Percentiles rank a stretch among this genome's conserved stretches.
These are phyloP conservation scores for Thera obeliscata DNA, from an alignment of 2,888 invertebrate genomes.

Conservation along the genomic window DNA sequence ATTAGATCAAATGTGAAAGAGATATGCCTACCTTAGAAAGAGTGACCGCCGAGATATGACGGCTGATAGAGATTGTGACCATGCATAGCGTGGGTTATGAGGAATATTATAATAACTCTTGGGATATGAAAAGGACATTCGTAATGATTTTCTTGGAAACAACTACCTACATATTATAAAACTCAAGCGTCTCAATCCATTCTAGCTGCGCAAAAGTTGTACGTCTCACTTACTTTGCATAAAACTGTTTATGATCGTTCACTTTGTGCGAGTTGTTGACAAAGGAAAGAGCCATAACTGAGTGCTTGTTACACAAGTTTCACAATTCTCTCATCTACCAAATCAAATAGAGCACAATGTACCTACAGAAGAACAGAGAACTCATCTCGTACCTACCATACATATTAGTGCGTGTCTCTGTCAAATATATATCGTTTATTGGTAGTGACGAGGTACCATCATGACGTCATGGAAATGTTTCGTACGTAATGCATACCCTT, in stretches of 20 bases:
- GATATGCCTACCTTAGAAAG: too few species aligned
- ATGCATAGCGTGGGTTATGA: too few species aligned
- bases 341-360: slow-evolving; percentile 19
- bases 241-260: slow-evolving; percentile 10
- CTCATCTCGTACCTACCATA: slow-evolving; percentile 6
- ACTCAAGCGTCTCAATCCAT: not conserved
- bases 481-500: too few species aligned
- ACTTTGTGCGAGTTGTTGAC: slow-evolving; percentile 25
- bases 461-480: not conserved
- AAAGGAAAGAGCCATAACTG: slow-evolving; percentile 17
- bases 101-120: too few species aligned
- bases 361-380: slow-evolving; percentile 17
- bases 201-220: slow-evolving; percentile 4
- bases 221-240: slow-evolving; percentile 18
- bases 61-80: too few species aligned
- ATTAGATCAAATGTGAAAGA: too few species aligned
- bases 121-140: too few species aligned
- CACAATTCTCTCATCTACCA: slow-evolving; percentile 10
- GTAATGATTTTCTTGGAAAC: too few species aligned
- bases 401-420: not conserved
- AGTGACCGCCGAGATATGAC: too few species aligned
- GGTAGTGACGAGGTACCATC: not conserved
- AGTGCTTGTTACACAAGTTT: slow-evolving; percentile 7
- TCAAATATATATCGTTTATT: slow-evolving; percentile 17
- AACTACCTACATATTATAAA: not conserved